Evolutionary conservation across 2,888 invertebrate genomes (phyloP), one percentile per base, ranked within the genome.

Genomic region (Xestia rhomboidea): DNA sequence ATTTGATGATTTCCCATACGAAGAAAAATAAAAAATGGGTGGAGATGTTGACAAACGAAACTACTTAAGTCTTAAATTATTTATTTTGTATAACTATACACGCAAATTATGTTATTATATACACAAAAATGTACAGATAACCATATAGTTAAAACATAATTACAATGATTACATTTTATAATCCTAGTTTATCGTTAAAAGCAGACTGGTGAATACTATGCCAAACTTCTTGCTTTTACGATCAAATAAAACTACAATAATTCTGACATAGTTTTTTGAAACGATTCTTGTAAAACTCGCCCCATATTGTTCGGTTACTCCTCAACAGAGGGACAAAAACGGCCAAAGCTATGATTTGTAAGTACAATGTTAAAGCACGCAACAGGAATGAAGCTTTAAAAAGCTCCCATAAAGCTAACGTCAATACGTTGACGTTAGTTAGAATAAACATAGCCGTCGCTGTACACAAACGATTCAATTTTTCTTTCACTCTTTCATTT

Each of bases 261-360:
- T 67, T 5, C 8, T n/a, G 34, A 21, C 21, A 72, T n/a, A 66
- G 46, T 8, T 13, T 63, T 11, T 44, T 64, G 21, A 38, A 46
- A 60, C 63, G 62, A 64, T 73, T 76, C 10, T 11, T 41, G 57
- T 38, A 66, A 38, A 64, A 76, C 13, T 76, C 62, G 11, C 44
- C 18, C 68, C 63, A 77, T 7, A 77, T 10, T 10, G 0, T 3
- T 1, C 77, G 67, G 44, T 75, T 68, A n/a, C 77, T 77, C 27
- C 38, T 75, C 21, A 77, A 7, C 0, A 68, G 30, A n/a, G 60
- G 60, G 15, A 77, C 38, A 68, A 77, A 77, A 0, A 77, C 18
- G 0, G 60, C 41, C 18, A 77, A 27, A 7, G 49, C 51, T 24
- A 63, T 0, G 0, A 60, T 51, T 68, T 77, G 60, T 5, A 51